Evolutionary conservation across 2,888 invertebrate genomes (phyloP).

Genomic region (Drosophila ezoana): DNA sequence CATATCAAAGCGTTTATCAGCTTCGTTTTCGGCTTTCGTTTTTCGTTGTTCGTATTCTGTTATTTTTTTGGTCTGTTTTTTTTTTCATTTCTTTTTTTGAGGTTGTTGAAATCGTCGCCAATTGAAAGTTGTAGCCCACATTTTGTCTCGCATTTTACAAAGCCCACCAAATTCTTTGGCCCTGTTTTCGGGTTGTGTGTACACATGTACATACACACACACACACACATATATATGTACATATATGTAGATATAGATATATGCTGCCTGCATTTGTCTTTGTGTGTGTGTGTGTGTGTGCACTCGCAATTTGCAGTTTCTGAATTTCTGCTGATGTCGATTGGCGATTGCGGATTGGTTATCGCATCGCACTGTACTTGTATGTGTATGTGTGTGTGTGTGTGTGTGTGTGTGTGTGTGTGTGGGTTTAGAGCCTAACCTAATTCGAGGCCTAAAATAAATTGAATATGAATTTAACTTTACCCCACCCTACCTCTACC

Average conservation of each 20-base stretch:
- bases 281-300: neutral
- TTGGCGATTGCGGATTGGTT: slow-evolving; percentile 30
- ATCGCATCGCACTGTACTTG: slow-evolving; percentile 1
- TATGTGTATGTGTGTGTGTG: neutral
- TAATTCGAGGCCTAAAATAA: slow-evolving; percentile 26
- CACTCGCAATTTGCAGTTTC: slow-evolving; percentile 13
- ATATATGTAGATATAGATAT: neutral
- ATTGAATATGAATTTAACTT: slow-evolving; percentile 8
- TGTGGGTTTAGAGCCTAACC: slow-evolving; percentile 27
- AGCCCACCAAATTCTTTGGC: slow-evolving; percentile 46
- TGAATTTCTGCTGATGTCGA: slow-evolving; percentile 26
- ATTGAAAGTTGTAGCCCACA: slow-evolving; percentile 74
- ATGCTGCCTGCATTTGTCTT: neutral
- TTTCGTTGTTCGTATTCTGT: slow-evolving; percentile 7
- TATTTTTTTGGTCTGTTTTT: neutral
- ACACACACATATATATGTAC: too few relatives aligned
- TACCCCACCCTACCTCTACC: neutral
- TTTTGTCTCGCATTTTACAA: slow-evolving; percentile 45
- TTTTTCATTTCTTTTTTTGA: slow-evolving; percentile 5
- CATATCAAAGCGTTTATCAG: slow-evolving; percentile 65
- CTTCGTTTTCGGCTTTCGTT: slow-evolving; percentile 48
- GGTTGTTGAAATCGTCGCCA: slow-evolving; percentile 35
- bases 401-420: slow-evolving; percentile 10
- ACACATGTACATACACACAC: neutral
- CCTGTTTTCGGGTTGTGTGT: slow-evolving; percentile 28